Conservation (phyloP, 2,113 vertebrate genomes). For the Peucedramus taeniatus region DNA sequence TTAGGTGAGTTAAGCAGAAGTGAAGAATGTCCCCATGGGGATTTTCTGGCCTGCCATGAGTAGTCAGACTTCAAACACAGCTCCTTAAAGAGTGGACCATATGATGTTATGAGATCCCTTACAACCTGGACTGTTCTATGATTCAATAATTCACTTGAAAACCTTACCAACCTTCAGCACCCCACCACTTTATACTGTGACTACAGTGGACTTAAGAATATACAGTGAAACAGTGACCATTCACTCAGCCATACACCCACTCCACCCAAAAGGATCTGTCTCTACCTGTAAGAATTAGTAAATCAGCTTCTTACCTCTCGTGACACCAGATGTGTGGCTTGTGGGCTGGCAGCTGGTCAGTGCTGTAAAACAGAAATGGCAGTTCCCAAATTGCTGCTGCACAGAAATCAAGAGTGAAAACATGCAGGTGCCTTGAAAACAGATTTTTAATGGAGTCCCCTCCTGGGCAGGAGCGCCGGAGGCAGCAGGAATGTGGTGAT, state of each 20-base stretch:
- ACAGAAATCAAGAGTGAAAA: background rate
- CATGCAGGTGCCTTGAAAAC: background rate
- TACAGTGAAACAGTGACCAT: background rate
- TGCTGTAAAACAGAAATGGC: constrained; percentile 50
- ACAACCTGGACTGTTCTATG: background rate
- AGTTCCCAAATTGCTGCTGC: background rate
- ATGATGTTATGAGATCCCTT: background rate
- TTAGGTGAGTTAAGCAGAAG: background rate
- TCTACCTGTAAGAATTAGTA: background rate
- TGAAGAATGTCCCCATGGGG: background rate
- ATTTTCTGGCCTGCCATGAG: background rate
- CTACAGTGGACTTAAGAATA: background rate
- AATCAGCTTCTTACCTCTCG: constrained; percentile 14
- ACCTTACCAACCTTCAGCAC: background rate
- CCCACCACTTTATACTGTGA: background rate
- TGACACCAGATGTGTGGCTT: background rate
- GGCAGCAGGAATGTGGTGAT: background rate
- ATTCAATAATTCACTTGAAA: background rate
- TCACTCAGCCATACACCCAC: background rate
- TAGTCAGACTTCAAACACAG: background rate
- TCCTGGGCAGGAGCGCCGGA: background rate
- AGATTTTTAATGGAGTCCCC: background rate
- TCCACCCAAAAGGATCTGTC: background rate
- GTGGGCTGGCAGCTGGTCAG: background rate
- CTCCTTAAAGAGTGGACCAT: background rate